These are phyloP conservation scores for Pseudorectes ferrugineus DNA, from an alignment of 2,113 vertebrate species.

Conservation along the genomic window DNA sequence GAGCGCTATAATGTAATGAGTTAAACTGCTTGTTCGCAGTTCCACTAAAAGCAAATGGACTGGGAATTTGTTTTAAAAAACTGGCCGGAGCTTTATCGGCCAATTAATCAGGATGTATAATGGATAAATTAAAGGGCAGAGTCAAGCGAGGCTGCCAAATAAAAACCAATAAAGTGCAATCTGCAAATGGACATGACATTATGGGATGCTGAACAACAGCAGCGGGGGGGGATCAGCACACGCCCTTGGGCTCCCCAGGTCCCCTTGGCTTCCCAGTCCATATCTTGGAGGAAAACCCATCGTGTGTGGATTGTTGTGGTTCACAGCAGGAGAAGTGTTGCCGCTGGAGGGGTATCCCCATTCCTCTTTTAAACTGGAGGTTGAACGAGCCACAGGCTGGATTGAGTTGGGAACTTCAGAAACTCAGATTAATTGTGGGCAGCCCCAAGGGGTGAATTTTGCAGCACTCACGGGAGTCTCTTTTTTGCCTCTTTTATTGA, in stretches of 20 bases:
- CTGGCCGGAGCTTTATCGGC: conserved; percentile 58
- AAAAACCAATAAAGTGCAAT: conserved; percentile 59
- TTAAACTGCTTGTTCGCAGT: conserved; percentile 24
- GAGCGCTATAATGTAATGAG: background rate
- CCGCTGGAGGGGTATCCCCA: background rate
- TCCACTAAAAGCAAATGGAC: conserved; percentile 61
- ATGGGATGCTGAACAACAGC: background rate
- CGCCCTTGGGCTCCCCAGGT: background rate
- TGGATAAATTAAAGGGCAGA: conserved; percentile 68
- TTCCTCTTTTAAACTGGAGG: background rate
- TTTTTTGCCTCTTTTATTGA: background rate
- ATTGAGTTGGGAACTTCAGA: background rate
- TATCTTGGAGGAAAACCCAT: background rate
- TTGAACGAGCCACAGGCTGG: accelerated
- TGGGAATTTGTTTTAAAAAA: conserved; percentile 61
- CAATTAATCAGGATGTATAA: conserved; percentile 66
- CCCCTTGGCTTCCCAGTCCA: background rate
- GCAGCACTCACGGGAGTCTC: accelerated
- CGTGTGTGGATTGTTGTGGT: background rate
- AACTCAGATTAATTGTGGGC: background rate
- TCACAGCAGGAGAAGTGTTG: accelerated
- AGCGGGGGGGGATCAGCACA: background rate
- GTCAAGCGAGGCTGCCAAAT: conserved; percentile 49
- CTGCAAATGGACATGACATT: conserved; percentile 44
- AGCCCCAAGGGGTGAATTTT: background rate